Base-by-base conservation (phyloP, 2,888 invertebrate species). In the Pteria penguin region DNA sequence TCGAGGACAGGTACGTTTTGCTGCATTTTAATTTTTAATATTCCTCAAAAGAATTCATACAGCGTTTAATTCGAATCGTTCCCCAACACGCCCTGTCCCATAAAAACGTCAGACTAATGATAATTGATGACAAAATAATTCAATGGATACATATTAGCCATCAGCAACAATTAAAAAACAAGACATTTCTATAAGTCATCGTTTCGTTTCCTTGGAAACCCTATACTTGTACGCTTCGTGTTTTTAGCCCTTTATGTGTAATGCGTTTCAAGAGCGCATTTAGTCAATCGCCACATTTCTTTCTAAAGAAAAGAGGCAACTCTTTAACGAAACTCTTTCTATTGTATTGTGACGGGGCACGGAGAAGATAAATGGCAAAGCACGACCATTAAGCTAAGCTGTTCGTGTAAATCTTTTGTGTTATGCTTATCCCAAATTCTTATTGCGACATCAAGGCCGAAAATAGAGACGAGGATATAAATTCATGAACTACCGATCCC, bases 161-260 rank as follows among this genome's bases (percentile, higher is more conserved):
- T 61, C 76, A 69, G 36, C 65, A 45, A 33, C 69, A 72, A 77
- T 73, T 72, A 77, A 70, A 76, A 77, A 60, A 63, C 32, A 55
- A 73, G 52, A 57, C 76, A 77, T 77, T 77, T 77, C 76, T 73
- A 61, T 73, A 77, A 54, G 68, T 73, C 60, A 55, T 54, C 31
- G 22, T 52, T n/a, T 32, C 27, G 76, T 77, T 77, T 57, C 76
- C 69, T 52, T 69, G 69, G 76, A 33, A 72, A 77, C 72, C 27
- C 67, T 68, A 69, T 70, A 61, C 54, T 73, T 73, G 66, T 66
- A 68, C 61, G 65, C 68, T 77, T 73, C 36, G 67, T 65, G 68
- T 57, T 65, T 33, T 77, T 69, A 77, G 65, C 73, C 61, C 57
- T 57, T 65, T 45, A 65, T 45, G 63, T 57, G 33, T 72, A 57